Evolutionary conservation across 2,113 vertebrate species (phyloP).

Genomic region (Laticauda laticaudata): DNA sequence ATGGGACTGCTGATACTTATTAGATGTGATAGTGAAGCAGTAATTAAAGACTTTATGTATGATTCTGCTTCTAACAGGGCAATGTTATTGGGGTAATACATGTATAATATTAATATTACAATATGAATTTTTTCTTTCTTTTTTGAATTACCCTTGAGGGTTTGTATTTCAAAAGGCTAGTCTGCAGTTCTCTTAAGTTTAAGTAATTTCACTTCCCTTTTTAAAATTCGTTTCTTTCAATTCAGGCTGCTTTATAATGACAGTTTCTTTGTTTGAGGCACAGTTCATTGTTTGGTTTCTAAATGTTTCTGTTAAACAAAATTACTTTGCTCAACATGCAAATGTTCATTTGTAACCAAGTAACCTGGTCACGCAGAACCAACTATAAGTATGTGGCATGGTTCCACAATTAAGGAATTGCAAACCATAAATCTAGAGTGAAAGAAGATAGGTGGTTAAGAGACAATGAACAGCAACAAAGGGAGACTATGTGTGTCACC

Average conservation of each 20-base stretch:
- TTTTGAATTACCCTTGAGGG: not conserved
- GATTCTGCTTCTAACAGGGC: not conserved
- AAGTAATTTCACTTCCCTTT: not conserved
- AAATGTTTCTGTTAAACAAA: not conserved
- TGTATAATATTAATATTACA: no score
- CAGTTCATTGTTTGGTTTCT: not conserved
- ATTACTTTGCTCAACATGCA: not conserved
- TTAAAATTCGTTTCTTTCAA: not conserved
- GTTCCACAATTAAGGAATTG: not conserved
- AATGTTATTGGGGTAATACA: not conserved
- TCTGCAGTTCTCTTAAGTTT: not conserved
- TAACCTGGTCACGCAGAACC: not conserved
- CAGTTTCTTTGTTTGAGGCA: not conserved
- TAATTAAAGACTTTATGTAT: not conserved
- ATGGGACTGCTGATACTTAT: constrained; percentile 2
- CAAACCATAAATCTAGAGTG: not conserved
- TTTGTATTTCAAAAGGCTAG: not conserved
- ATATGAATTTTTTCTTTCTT: not conserved
- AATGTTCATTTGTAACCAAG: not conserved
- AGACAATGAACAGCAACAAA: not conserved
- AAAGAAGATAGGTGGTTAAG: not conserved
- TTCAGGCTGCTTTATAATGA: not conserved
- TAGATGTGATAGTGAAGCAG: not conserved
- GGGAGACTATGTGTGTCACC: not conserved
- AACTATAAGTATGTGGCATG: not conserved